Evolutionary conservation across 2,888 invertebrate genomes (phyloP), one percentile per base, ranked within the genome.

Genomic region (Oscheius sp.): DNA sequence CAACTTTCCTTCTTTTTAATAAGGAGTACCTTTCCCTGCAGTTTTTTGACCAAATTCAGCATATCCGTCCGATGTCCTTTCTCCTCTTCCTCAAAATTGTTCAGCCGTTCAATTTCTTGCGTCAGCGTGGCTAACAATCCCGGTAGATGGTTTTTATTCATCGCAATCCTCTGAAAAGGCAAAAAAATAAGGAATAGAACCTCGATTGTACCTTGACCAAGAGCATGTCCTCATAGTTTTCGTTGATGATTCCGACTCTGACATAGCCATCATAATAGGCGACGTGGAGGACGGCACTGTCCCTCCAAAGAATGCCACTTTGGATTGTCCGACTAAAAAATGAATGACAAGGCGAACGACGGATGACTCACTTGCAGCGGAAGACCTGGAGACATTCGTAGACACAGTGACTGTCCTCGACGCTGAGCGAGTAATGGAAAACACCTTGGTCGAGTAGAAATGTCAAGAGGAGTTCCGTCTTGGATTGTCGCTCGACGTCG

Each of bases 171-270:
- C 72, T 74, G 55, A 63, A 74, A 43, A 29, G n/a, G n/a, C n/a
- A n/a, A n/a, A n/a, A n/a, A n/a, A n/a, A n/a, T n/a, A n/a, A n/a
- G n/a, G n/a, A n/a, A n/a, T n/a, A n/a, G n/a, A n/a, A n/a, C n/a
- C n/a, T 41, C 13, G 18, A 43, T 7, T 13, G 12, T 18, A 76
- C 76, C 72, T 80, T 80, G n/a, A 80, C 78, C 0, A 80, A 63
- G n/a, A 80, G 72, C 81, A 81, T 81, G 61, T 81, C 81, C 23
- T 81, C 81, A 49, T 81, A 81, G 68, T 79, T 76, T 59, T 81
- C 81, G 59, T 81, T 78, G 18, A 81, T 74, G 1, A 81, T 77
- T 13, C 78, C 81, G 43, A 81, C 78, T 61, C 81, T 45, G 2
- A 81, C 74, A 29, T 63, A 81, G 23, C 81, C 81, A 61, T 81